Conservation (phyloP, 1,140 invertebrate species). For the Calliphora vicina region DNA sequence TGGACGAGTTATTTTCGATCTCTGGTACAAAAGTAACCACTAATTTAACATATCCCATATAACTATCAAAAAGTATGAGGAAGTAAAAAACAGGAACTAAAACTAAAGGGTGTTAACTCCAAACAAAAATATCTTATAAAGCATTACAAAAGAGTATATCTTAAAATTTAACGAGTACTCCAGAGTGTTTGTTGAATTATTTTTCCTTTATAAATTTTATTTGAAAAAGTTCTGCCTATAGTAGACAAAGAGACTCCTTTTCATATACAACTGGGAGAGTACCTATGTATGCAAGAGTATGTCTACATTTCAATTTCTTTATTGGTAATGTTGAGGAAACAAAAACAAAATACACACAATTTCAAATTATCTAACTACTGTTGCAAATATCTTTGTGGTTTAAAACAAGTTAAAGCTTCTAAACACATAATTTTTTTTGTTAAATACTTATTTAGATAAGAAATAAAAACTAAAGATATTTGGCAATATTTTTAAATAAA, state of each 20-base stretch:
- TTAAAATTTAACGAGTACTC: background rate
- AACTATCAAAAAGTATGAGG: no score
- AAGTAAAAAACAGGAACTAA: background rate
- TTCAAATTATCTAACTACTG: background rate
- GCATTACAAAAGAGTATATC: background rate
- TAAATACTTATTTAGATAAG: background rate
- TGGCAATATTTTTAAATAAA: no score
- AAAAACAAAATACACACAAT: no score
- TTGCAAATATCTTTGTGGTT: background rate
- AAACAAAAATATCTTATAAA: background rate
- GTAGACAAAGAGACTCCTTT: background rate
- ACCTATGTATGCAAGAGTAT: background rate
- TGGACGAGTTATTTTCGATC: no score
- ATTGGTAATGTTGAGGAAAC: background rate
- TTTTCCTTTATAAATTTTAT: background rate
- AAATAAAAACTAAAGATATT: background rate
- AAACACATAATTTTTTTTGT: background rate
- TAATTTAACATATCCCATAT: no score
- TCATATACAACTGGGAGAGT: background rate
- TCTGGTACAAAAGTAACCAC: no score
- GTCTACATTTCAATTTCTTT: background rate
- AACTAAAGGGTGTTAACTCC: background rate
- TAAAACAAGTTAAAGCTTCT: background rate
- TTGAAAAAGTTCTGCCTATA: background rate
- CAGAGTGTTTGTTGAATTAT: background rate